Conservation (phyloP, 2,113 vertebrate species). For the Aspiorhynchus laticeps region DNA sequence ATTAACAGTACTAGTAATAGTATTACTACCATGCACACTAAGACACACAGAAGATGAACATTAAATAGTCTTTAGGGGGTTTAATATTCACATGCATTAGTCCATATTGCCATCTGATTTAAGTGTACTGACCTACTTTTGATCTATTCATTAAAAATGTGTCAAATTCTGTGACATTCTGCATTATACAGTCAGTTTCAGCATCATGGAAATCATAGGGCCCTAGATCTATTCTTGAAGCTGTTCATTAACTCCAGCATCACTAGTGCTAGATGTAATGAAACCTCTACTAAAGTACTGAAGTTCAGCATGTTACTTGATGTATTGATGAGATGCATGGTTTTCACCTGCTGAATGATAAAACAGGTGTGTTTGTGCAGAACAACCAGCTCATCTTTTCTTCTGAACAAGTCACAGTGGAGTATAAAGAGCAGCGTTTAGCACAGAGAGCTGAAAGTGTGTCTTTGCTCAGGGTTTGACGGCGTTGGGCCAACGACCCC, state of each 20-base stretch:
- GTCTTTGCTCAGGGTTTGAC: neutral
- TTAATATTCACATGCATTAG: too few relatives aligned
- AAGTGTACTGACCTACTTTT: neutral
- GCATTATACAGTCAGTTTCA: too few relatives aligned
- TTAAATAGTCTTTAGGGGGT: neutral
- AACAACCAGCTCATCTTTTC: neutral
- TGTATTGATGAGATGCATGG: neutral
- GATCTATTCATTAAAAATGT: neutral
- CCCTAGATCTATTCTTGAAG: constrained; percentile 6
- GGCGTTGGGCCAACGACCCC: neutral
- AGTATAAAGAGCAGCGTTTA: constrained; percentile 3
- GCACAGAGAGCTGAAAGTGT: neutral
- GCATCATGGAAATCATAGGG: neutral
- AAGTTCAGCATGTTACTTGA: neutral
- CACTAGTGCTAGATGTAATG: neutral
- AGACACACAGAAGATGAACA: too few relatives aligned
- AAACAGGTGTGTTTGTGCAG: neutral
- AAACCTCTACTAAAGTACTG: neutral
- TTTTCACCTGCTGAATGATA: neutral
- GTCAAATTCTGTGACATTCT: too few relatives aligned
- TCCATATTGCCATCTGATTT: neutral
- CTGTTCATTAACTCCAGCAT: neutral
- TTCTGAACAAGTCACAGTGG: neutral
- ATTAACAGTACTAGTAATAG: too few relatives aligned
- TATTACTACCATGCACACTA: too few relatives aligned